phyloP scores from a whole-genome alignment of 1,140 invertebrate species.

The Drosophila suzukii region DNA sequence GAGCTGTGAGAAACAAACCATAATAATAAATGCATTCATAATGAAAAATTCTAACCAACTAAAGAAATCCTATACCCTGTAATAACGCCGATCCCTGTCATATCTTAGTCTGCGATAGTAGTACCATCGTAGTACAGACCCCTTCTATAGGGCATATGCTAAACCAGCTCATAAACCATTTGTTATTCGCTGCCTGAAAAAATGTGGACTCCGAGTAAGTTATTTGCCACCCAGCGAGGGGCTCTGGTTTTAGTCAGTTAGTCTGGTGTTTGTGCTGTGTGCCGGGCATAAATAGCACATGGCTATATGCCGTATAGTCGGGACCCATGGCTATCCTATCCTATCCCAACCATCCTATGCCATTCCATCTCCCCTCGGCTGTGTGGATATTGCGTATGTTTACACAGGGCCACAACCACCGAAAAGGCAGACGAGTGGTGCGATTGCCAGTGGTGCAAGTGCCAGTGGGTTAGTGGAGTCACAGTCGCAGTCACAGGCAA shows the following conservation, averaged over 20 bases:
- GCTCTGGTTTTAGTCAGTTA: conserved; percentile 7
- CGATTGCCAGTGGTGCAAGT: neutral
- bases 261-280: conserved; percentile 50
- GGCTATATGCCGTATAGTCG: conserved; percentile 34
- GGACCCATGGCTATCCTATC: neutral
- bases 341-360: neutral
- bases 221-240: conserved; percentile 27
- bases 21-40: too few relatives aligned
- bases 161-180: conserved; percentile 33
- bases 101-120: neutral
- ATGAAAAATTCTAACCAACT: too few relatives aligned
- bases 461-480: conserved; percentile 3
- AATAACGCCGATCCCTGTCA: too few relatives aligned
- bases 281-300: conserved; percentile 59
- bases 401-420: conserved; percentile 36
- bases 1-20: too few relatives aligned
- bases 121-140: neutral
- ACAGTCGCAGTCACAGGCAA: conserved; percentile 3
- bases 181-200: conserved; percentile 19
- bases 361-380: conserved; percentile 6
- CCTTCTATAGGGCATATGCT: conserved; percentile 15
- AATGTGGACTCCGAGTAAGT: conserved; percentile 33
- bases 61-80: too few relatives aligned
- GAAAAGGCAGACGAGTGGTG: conserved; percentile 12
- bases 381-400: conserved; percentile 58